A percentile compares a stretch with the other conserved stretches of the same genome.
Evolutionary conservation across 92 coral and sea anemone species (phyloP).

Genomic region (Epizoanthus rinbou): DNA sequence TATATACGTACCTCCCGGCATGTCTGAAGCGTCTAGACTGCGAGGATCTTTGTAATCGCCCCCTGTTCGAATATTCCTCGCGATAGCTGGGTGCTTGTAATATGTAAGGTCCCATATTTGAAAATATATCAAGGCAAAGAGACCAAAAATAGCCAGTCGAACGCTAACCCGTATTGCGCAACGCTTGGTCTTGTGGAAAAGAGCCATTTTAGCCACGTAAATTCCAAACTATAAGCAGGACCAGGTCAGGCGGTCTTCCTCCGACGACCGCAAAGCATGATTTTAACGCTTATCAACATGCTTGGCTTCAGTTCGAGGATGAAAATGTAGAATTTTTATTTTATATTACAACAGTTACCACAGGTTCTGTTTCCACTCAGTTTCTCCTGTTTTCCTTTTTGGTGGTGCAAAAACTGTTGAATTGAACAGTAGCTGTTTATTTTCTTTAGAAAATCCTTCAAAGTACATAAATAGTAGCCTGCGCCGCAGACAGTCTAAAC

Average conservation of each 20-base stretch:
- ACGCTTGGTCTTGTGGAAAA: background rate
- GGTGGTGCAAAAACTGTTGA: too few relatives aligned
- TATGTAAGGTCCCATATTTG: background rate
- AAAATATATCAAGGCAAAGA: background rate
- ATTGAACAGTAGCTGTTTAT: too few relatives aligned
- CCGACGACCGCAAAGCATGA: background rate
- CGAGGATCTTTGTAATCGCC: background rate
- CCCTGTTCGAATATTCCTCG: background rate
- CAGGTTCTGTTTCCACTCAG: too few relatives aligned
- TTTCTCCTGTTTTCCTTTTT: too few relatives aligned
- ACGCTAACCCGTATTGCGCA: background rate
- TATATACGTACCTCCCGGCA: background rate
- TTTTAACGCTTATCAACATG: too few relatives aligned
- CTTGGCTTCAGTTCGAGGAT: too few relatives aligned
- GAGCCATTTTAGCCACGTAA: conserved; percentile 18
- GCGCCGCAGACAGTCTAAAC: too few relatives aligned
- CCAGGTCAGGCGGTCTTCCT: background rate
- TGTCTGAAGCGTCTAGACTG: background rate
- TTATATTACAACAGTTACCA: too few relatives aligned
- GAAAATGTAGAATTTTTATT: too few relatives aligned
- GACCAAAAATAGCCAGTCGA: background rate
- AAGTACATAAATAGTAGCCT: too few relatives aligned
- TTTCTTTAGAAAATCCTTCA: too few relatives aligned
- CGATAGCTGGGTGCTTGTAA: background rate
- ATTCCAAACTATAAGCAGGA: background rate